Evolutionary conservation across 2,797 vertebrate species (phyloP), one percentile per base, ranked within the genome.

Genomic region (Mormyrops boulengeri): DNA sequence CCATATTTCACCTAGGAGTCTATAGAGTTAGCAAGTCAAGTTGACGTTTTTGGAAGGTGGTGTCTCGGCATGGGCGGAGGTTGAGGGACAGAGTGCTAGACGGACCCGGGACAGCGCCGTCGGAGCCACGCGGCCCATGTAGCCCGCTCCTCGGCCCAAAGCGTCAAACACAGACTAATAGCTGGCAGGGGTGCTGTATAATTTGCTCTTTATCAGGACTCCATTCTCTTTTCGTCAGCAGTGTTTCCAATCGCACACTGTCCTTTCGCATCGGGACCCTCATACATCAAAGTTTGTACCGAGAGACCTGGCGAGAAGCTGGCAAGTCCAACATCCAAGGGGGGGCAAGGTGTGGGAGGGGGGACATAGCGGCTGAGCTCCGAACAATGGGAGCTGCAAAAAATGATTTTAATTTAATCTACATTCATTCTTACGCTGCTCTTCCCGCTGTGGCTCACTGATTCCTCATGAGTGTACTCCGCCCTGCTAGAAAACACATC

Each of bases 221-320:
- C 95, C 95, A 96, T 95, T 95, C 94, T 92, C 93, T 93, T 91
- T 89, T 89, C 90, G 94, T 93, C 92, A 96, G 95, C 95, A 95
- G 94, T 91, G 93, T 93, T 94, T 93, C 95, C 96, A 97, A 97
- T 95, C 95, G 95, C 95, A 92, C 92, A 96, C 96, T 97, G 97
- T 97, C 97, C 93, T 91, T 95, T 97, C 88, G 90, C 94, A 97
- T 97, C 95, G 95, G 93, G 92, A 93, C 92, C 93, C 96, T 96
- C 97, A 97, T 97, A 96, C 97, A 98, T 98, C 97, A 97, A 95
- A 92, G 90, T 95, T 95, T 95, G 92, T 80, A 91, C 91, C 0
- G 90, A 92, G 94, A 93, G 92, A 92, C 89, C 77, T 87, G 4
- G 88, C 60, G 94, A 93, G 14, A 88, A 89, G 88, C 91, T 92